Evolutionary conservation across 1,140 invertebrate species (phyloP).

Genomic region (Dinothrombium tinctorium): DNA sequence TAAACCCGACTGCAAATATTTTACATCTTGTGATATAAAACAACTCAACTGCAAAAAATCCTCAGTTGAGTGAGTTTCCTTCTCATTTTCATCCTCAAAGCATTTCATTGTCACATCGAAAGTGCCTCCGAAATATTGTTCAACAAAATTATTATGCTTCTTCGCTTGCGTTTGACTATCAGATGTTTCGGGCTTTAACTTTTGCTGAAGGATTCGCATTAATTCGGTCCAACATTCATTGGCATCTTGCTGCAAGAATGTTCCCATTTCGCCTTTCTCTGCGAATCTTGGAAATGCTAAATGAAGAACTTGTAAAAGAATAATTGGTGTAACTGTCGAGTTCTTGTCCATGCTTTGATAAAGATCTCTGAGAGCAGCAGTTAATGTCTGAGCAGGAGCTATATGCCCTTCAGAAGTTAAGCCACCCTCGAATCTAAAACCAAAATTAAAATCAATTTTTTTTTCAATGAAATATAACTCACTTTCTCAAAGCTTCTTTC

Average conservation of each 20-base stretch:
- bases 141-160: slow-evolving; percentile 35
- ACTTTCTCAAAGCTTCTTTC: slow-evolving; percentile 48
- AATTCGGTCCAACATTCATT: slow-evolving; percentile 82
- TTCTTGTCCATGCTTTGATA: slow-evolving; percentile 51
- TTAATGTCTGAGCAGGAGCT: slow-evolving; percentile 38
- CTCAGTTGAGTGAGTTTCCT: slow-evolving; percentile 43
- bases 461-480: slow-evolving; percentile 18
- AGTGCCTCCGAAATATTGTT: slow-evolving; percentile 78
- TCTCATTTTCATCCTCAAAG: slow-evolving; percentile 58
- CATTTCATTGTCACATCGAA: slow-evolving; percentile 68
- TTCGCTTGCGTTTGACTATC: slow-evolving; percentile 5
- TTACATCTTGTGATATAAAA: slow-evolving; percentile 88
- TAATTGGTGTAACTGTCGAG: slow-evolving; percentile 42
- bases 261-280: slow-evolving; percentile 56
- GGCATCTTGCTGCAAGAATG: slow-evolving; percentile 47
- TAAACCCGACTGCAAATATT: slow-evolving; percentile 83
- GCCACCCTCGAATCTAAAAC: slow-evolving; percentile 18
- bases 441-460: not conserved
- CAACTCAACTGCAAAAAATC: slow-evolving; percentile 87
- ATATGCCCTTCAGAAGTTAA: slow-evolving; percentile 19
- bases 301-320: slow-evolving; percentile 46
- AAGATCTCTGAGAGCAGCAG: slow-evolving; percentile 51
- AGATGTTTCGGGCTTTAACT: slow-evolving; percentile 36
- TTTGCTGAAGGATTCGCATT: slow-evolving; percentile 68
- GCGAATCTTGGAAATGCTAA: slow-evolving; percentile 74